These are phyloP conservation scores for Cheilosia vulpina DNA, from an alignment of 2,888 invertebrate species.

Conservation along the genomic window DNA sequence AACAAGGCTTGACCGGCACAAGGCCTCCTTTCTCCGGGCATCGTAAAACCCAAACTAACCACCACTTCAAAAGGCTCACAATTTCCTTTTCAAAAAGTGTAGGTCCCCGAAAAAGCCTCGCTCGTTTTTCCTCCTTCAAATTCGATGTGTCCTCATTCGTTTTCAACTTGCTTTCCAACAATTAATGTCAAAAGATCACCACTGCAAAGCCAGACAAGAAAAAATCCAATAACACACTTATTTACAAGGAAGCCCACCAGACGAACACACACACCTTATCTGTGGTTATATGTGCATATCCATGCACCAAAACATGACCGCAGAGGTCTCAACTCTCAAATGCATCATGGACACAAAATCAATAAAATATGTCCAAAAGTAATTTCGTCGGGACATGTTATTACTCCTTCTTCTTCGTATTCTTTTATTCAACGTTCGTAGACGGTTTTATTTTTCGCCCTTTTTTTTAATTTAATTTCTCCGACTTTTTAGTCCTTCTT, in stretches of 20 bases:
- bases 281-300: not conserved
- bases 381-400: conserved; percentile 74
- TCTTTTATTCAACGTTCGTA: conserved; percentile 24
- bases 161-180: conserved; percentile 61
- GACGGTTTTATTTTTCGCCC: conserved; percentile 23
- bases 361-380: conserved; percentile 76
- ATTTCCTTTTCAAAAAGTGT: conserved; percentile 24
- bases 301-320: conserved; percentile 41
- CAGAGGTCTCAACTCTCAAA: conserved; percentile 53
- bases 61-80: conserved; percentile 29
- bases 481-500: conserved; percentile 30
- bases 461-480: conserved; percentile 48
- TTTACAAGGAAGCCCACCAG: conserved; percentile 44
- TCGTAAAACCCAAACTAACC: conserved; percentile 10
- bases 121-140: conserved; percentile 54
- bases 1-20: not conserved
- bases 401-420: conserved; percentile 69
- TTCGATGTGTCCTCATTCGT: conserved; percentile 71
- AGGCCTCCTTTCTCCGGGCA: conserved; percentile 4
- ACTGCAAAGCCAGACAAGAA: conserved; percentile 19
- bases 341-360: conserved; percentile 69
- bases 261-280: conserved; percentile 5
- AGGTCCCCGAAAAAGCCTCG: not conserved
- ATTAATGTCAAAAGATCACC: conserved; percentile 75
- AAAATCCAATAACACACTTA: conserved; percentile 56